phyloP scores from a whole-genome alignment of 2,888 invertebrate genomes.

The Harmothoe impar region DNA sequence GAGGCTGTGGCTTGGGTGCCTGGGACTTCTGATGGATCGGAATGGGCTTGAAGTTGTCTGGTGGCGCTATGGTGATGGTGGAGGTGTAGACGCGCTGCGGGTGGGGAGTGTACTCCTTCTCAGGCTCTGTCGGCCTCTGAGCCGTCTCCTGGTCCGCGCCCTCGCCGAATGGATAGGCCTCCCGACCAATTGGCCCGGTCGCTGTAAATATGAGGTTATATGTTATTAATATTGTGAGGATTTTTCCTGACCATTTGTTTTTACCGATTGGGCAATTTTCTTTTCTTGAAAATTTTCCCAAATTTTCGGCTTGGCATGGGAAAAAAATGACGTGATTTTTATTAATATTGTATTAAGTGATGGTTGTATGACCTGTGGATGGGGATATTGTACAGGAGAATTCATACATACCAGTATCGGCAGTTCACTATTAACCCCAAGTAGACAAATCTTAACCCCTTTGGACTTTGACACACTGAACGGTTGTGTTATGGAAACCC shows the following conservation, averaged over 20 bases:
- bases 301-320: too few relatives aligned
- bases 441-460: too few relatives aligned
- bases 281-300: too few relatives aligned
- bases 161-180: slow-evolving; percentile 60
- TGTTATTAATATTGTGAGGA: background rate
- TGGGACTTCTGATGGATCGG: slow-evolving; percentile 74
- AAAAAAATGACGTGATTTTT: too few relatives aligned
- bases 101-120: slow-evolving; percentile 72
- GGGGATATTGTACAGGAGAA: too few relatives aligned
- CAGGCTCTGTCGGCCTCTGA: slow-evolving; percentile 70
- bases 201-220: slow-evolving; percentile 11
- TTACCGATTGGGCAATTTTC: too few relatives aligned
- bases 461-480: too few relatives aligned
- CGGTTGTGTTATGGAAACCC: too few relatives aligned
- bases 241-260: background rate
- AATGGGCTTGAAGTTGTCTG: slow-evolving; percentile 78
- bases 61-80: slow-evolving; percentile 73
- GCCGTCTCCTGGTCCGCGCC: background rate
- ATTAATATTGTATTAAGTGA: too few relatives aligned
- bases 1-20: slow-evolving; percentile 77
- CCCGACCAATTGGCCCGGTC: slow-evolving; percentile 33
- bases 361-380: too few relatives aligned
- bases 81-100: slow-evolving; percentile 71
- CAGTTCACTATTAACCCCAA: too few relatives aligned
- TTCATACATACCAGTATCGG: too few relatives aligned